Evolutionary conservation across 2,888 invertebrate genomes (phyloP).

Genomic region (Dioctria linearis): DNA sequence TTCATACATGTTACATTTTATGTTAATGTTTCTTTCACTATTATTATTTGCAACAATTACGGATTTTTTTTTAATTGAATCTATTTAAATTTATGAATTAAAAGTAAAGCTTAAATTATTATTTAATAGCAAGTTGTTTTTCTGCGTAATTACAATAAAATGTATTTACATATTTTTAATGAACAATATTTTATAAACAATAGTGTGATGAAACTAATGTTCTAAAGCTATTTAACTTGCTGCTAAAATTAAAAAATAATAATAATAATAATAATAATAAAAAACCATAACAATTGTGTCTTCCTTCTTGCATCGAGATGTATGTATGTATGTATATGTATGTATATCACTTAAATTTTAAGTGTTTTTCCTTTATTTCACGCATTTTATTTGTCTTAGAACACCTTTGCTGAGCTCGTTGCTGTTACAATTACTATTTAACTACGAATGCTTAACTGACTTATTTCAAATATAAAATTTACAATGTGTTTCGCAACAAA

Average conservation of each 20-base stretch:
- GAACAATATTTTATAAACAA: neutral
- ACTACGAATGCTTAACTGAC: too few species aligned
- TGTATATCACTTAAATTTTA: conserved; percentile 15
- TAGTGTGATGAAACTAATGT: too few species aligned
- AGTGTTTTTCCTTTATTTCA: neutral
- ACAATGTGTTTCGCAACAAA: too few species aligned
- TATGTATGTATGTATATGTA: neutral
- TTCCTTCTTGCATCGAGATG: too few species aligned
- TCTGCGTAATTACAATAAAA: neutral
- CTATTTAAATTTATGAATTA: conserved; percentile 11
- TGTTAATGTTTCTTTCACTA: neutral
- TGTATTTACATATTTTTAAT: conserved; percentile 26
- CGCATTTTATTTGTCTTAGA: neutral
- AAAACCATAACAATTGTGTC: conserved; percentile 15
- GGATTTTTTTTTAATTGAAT: neutral
- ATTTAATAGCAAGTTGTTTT: conserved; percentile 24
- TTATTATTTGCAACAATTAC: conserved; percentile 8
- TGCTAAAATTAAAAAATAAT: too few species aligned
- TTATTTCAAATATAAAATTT: too few species aligned
- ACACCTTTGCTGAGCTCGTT: too few species aligned
- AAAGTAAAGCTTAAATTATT: neutral
- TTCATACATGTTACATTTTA: neutral
- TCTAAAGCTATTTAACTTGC: too few species aligned
- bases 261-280: neutral
- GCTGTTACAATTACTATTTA: too few species aligned